These are phyloP conservation scores for Meloe dianella DNA, from an alignment of 2,888 invertebrate genomes.

Conservation along the genomic window DNA sequence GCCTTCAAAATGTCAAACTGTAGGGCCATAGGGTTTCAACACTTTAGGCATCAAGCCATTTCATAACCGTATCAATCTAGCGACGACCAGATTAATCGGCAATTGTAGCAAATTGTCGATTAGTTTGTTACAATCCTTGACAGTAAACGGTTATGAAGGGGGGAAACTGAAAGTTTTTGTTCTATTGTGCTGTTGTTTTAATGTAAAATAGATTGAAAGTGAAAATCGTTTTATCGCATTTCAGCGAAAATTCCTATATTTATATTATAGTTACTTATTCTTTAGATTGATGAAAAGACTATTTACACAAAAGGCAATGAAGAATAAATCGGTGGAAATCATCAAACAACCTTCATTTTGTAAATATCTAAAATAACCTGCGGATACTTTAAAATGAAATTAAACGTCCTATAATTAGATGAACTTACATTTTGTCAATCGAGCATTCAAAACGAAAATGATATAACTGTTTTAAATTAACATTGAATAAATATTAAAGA, in stretches of 20 bases:
- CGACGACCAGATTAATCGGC: neutral
- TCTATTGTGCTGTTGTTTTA: neutral
- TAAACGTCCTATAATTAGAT: neutral
- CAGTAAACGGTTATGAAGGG: neutral
- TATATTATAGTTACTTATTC: constrained; percentile 36
- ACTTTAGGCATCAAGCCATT: constrained; percentile 1
- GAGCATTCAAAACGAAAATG: neutral
- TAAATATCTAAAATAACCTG: neutral
- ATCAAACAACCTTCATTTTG: constrained; percentile 13
- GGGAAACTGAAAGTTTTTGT: neutral
- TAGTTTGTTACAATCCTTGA: neutral
- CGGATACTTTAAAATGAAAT: neutral
- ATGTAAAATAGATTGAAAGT: too few species aligned
- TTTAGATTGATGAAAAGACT: constrained; percentile 23
- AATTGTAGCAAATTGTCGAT: neutral
- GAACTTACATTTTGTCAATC: constrained; percentile 10
- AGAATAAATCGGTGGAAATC: constrained; percentile 18
- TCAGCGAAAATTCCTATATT: constrained; percentile 44
- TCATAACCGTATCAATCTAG: neutral
- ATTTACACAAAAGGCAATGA: constrained; percentile 27
- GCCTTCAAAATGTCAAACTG: constrained; percentile 36
- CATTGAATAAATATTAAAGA: constrained; percentile 11
- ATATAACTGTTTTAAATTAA: constrained; percentile 7
- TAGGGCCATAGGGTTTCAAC: constrained; percentile 19
- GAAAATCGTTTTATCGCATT: constrained; percentile 42